Conservation (phyloP, 2,797 vertebrate species). For the Microchirus variegatus region DNA sequence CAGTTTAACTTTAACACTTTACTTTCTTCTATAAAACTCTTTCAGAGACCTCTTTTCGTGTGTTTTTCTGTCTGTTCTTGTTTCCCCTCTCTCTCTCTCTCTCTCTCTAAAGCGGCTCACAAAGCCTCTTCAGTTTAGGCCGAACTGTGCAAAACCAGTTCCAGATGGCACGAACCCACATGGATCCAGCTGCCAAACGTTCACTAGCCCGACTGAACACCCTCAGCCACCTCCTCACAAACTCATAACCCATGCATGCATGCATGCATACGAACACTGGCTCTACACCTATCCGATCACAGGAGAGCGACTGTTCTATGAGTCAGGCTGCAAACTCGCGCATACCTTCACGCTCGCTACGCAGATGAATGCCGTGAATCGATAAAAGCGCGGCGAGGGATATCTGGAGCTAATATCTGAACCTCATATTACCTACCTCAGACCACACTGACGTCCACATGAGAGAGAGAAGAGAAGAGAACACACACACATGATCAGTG, state of each 20-base stretch:
- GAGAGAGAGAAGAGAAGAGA: constrained; percentile 5
- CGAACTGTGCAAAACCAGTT: constrained; percentile 52
- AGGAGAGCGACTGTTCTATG: no score
- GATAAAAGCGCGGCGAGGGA: constrained; percentile 39
- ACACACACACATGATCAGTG: constrained; percentile 22
- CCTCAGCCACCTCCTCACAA: background rate
- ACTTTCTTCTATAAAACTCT: background rate
- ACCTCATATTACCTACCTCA: constrained; percentile 65
- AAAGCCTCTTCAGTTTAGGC: constrained; percentile 59
- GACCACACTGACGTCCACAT: constrained; percentile 4
- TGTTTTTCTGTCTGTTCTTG: constrained; percentile 42
- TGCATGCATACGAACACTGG: no score
- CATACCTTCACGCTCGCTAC: constrained; percentile 58
- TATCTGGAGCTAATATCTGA: constrained; percentile 39
- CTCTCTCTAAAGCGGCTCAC: constrained; percentile 24
- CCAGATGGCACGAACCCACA: constrained; percentile 64
- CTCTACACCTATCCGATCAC: no score
- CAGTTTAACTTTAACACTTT: background rate
- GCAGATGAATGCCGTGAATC: constrained; percentile 45
- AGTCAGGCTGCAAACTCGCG: no score
- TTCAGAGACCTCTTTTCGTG: background rate
- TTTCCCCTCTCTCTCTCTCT: constrained; percentile 12
- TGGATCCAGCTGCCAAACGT: constrained; percentile 60
- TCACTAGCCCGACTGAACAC: constrained; percentile 21
- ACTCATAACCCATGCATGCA: background rate